Conservation (phyloP, 2,888 invertebrate genomes). For the Tipula confusa region DNA sequence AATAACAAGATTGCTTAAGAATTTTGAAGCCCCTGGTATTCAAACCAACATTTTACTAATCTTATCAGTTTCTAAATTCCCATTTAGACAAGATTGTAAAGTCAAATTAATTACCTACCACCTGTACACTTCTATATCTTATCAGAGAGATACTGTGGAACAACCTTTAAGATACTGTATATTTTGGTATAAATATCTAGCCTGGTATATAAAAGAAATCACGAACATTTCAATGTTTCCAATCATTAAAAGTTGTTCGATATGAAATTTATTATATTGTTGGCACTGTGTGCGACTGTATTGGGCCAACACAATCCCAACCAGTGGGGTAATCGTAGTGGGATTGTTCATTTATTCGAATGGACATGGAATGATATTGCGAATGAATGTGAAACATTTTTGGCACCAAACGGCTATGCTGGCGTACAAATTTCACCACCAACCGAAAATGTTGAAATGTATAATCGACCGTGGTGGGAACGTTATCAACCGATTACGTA, state of each 20-base stretch:
- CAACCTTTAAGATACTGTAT: background rate
- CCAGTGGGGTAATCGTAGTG: slow-evolving; percentile 55
- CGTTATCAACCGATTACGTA: slow-evolving; percentile 81
- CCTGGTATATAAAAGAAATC: background rate
- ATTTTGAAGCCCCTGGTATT: too few relatives aligned
- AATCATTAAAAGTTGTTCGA: background rate
- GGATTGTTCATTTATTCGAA: slow-evolving; percentile 73
- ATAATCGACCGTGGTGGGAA: slow-evolving; percentile 74
- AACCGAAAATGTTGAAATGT: slow-evolving; percentile 61
- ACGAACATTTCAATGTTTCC: background rate
- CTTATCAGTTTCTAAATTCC: too few relatives aligned
- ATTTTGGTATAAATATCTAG: background rate
- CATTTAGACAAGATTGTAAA: background rate
- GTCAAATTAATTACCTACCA: background rate
- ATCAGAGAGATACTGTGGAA: background rate
- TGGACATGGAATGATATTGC: slow-evolving; percentile 83
- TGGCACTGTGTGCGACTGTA: background rate
- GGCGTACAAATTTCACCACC: slow-evolving; percentile 73
- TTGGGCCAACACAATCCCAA: slow-evolving; percentile 55
- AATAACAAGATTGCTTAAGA: too few relatives aligned
- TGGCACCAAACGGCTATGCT: slow-evolving; percentile 68
- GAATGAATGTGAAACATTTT: slow-evolving; percentile 70
- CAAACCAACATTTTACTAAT: too few relatives aligned
- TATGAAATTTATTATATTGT: background rate
- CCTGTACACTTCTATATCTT: background rate